Base-by-base conservation (phyloP, 2,797 vertebrate species). In the Vespertilio murinus region DNA sequence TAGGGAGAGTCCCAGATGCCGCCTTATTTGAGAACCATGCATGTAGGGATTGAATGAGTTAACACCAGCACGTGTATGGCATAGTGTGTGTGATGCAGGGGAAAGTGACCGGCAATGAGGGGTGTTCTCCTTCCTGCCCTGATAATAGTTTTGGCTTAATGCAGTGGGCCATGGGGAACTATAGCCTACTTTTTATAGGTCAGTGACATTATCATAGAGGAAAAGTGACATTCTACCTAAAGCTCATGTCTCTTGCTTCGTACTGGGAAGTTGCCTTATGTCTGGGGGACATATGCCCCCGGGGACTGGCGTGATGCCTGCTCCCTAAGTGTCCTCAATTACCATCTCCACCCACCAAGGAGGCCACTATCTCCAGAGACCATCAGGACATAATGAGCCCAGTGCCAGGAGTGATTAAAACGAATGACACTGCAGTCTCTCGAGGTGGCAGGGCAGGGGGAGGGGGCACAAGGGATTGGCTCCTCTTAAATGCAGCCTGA, bases 241-340 rank as follows among this genome's bases (percentile, higher is more conserved):
- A 87, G 73, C 67, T 81, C 69, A 12, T 20, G 69, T 54, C 71
- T 25, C 69, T 78, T 30, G 0, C 25, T 90, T 93, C 67, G n/a
- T 18, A 6, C 64, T 22, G 14, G 10, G 71, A 23, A 74, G 38
- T 13, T 71, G 81, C n/a, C 79, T 74, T 74, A 33, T 56, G 93
- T 93, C 89, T 88, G 61, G 42, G 81, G 89, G 42, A 87, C 70
- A 56, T 14, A 42, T 75, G 33, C 52, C 75, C 88, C 87, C 77
- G 33, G 77, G 93, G 56, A 49, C 54, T 90, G 96, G 86, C 96
- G 64, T 20, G 16, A 22, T 40, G 79, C 94, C 92, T 71, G 49
- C 79, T 97, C 74, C 49, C 40, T 95, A 93, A 94, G 87, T 69
- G 89, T 94, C 89, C 93, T 91, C 90, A 94, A 93, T 97, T 93